Evolutionary conservation across 2,113 vertebrate species (phyloP).

Genomic region (Capreolus pygargus): DNA sequence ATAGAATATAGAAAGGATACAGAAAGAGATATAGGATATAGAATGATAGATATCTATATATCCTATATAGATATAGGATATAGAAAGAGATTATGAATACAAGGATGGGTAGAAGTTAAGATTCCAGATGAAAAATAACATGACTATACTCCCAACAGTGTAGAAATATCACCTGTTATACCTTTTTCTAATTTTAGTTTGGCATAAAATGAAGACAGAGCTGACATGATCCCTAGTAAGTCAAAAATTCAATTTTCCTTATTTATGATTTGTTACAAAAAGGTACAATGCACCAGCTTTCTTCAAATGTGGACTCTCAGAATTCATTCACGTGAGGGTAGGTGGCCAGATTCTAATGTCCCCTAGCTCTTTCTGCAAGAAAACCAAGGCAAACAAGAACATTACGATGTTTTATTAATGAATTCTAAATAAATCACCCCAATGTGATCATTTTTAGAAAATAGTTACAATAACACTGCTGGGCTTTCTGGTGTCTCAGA

Average conservation of each 20-base stretch:
- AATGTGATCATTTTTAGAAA: not conserved
- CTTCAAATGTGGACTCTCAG: not conserved
- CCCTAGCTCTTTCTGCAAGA: not conserved
- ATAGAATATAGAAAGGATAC: not conserved
- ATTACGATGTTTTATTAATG: not conserved
- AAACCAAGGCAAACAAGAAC: not conserved
- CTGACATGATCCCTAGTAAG: not conserved
- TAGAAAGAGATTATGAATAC: not conserved
- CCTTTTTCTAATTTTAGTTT: not conserved
- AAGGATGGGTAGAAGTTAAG: not conserved
- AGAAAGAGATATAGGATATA: not conserved
- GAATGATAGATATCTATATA: not conserved
- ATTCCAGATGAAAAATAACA: not conserved
- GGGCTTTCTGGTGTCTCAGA: not conserved
- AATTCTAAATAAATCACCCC: not conserved
- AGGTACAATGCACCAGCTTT: not conserved
- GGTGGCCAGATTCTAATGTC: not conserved
- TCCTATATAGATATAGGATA: not conserved
- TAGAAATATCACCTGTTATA: not conserved
- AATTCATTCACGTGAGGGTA: not conserved
- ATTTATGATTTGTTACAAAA: not conserved
- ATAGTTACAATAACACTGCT: not conserved
- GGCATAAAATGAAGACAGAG: not conserved
- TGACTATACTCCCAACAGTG: not conserved
- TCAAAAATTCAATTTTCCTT: not conserved